Conservation (phyloP, 2,888 invertebrate species). For the Adelognathus sp. region DNA sequence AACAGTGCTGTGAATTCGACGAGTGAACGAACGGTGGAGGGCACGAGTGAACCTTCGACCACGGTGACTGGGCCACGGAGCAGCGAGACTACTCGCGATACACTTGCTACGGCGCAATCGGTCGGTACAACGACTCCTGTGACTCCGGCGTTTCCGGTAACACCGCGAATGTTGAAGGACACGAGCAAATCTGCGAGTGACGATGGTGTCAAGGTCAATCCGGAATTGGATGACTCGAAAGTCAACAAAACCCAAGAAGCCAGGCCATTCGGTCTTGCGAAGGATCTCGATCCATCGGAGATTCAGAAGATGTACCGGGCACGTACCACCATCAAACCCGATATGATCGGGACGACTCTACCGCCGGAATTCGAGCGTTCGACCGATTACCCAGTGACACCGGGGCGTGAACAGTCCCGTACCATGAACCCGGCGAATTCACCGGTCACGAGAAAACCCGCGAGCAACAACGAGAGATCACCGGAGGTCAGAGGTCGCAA, state of each 20-base stretch:
- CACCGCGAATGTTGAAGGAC: slow-evolving; percentile 65
- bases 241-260: slow-evolving; percentile 51
- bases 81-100: slow-evolving; percentile 54
- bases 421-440: slow-evolving; percentile 53
- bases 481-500: slow-evolving; percentile 75
- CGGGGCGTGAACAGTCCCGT: slow-evolving; percentile 12
- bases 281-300: slow-evolving; percentile 75
- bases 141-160: slow-evolving; percentile 69
- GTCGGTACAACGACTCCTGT: slow-evolving; percentile 49
- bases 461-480: slow-evolving; percentile 70
- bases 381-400: slow-evolving; percentile 29
- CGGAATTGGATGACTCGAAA: slow-evolving; percentile 38
- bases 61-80: slow-evolving; percentile 41
- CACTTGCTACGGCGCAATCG: slow-evolving; percentile 49
- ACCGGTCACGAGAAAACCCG: slow-evolving; percentile 45
- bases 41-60: slow-evolving; percentile 17
- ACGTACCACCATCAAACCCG: slow-evolving; percentile 58
- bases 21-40: slow-evolving; percentile 9
- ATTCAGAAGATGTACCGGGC: slow-evolving; percentile 77
- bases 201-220: slow-evolving; percentile 20
- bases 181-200: slow-evolving; percentile 16
- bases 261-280: slow-evolving; percentile 64
- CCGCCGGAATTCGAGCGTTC: slow-evolving; percentile 44
- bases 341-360: slow-evolving; percentile 50
- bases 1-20: neutral